Conservation (phyloP, 2,113 vertebrate species). For the Cygnus atratus region DNA sequence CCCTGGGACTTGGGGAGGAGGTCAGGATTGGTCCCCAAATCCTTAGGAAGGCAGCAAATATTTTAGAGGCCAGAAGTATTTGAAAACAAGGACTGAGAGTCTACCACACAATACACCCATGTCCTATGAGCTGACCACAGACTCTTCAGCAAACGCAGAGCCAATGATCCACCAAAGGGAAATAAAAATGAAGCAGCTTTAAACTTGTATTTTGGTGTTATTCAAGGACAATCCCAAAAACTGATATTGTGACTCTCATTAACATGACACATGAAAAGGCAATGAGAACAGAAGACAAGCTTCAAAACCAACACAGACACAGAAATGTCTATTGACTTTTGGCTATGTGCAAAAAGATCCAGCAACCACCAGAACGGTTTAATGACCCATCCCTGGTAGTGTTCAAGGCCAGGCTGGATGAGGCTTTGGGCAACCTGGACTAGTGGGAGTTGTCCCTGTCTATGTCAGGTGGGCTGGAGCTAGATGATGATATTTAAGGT, state of each 20-base stretch:
- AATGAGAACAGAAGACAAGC: neutral
- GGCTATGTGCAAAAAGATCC: neutral
- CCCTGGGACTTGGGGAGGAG: neutral
- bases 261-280: neutral
- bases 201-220: neutral
- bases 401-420: neutral
- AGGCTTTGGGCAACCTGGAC: neutral
- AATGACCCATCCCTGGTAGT: neutral
- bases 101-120: neutral
- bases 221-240: neutral
- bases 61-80: neutral
- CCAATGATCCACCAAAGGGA: neutral
- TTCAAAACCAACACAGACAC: neutral
- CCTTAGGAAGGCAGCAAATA: neutral
- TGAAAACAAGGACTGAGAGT: neutral
- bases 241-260: neutral
- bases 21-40: neutral
- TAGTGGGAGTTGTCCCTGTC: neutral
- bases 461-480: neutral
- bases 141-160: neutral
- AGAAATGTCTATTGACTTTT: neutral
- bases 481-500: neutral
- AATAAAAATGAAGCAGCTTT: neutral
- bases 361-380: neutral
- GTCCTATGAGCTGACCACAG: fast-evolving